phyloP scores from a whole-genome alignment of 2,797 vertebrate genomes.

The Furcifer pardalis region DNA sequence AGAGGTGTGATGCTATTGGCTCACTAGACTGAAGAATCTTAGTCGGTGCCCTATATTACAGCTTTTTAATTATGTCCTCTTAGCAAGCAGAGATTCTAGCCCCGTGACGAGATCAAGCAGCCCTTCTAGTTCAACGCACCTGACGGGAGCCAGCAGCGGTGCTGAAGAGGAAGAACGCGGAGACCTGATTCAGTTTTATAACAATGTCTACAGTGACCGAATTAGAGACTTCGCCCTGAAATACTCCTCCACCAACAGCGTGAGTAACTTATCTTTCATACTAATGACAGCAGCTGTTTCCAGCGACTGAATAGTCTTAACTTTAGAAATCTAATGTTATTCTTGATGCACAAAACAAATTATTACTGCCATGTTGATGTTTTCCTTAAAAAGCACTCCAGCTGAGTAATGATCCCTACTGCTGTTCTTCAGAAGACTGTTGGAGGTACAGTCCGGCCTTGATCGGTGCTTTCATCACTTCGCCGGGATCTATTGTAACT shows the following conservation, averaged over 20 bases:
- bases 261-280: conserved; percentile 56
- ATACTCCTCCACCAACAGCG: conserved; percentile 75
- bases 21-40: not conserved
- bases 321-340: too few species aligned
- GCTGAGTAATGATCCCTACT: not conserved
- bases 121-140: conserved; percentile 81
- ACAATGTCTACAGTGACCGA: conserved; percentile 85
- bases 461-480: too few species aligned
- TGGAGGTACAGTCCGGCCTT: too few species aligned
- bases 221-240: conserved; percentile 86
- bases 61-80: not conserved
- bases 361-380: not conserved
- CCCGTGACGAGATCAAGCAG: conserved; percentile 86
- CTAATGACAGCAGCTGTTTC: too few species aligned
- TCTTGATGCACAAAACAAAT: too few species aligned
- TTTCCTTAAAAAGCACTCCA: not conserved
- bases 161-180: conserved; percentile 84
- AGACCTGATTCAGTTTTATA: conserved; percentile 92
- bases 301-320: too few species aligned
- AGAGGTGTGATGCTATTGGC: not conserved
- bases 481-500: too few species aligned
- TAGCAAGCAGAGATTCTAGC: conserved; percentile 84
- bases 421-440: not conserved
- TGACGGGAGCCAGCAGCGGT: conserved; percentile 70
- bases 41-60: not conserved